phyloP scores from a whole-genome alignment of 2,113 vertebrate genomes.

The Pitta sordida region DNA sequence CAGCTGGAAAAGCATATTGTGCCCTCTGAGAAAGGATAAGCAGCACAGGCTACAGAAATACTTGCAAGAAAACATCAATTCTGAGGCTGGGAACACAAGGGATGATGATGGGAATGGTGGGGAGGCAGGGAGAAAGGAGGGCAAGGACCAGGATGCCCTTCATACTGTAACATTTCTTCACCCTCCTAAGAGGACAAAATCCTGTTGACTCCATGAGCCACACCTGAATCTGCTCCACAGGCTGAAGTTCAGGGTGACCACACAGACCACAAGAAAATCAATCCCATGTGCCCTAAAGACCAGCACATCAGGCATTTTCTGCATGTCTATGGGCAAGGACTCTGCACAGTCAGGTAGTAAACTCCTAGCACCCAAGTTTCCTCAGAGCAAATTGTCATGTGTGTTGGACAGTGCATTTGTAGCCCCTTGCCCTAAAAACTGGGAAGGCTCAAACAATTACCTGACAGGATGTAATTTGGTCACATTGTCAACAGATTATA shows the following conservation, averaged over 20 bases:
- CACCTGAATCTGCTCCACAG: not conserved
- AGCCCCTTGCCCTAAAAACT: not conserved
- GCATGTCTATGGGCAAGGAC: not conserved
- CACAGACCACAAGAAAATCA: not conserved
- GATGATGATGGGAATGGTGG: not conserved
- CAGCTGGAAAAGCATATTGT: not conserved
- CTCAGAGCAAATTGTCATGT: not conserved
- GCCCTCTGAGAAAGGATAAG: not conserved
- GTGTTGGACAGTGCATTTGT: not conserved
- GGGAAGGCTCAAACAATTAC: not conserved
- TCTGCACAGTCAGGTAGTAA: not conserved
- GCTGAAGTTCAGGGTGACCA: not conserved
- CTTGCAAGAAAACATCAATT: not conserved
- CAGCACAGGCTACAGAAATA: not conserved
- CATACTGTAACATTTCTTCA: not conserved
- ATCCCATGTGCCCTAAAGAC: accelerated
- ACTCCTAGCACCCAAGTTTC: not conserved
- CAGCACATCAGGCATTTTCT: not conserved
- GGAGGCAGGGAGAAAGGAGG: not conserved
- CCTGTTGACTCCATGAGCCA: not conserved
- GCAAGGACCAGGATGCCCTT: not conserved
- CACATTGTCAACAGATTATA: not conserved
- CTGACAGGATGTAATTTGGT: not conserved
- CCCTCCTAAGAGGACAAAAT: not conserved
- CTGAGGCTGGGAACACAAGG: not conserved